Evolutionary conservation across 2,113 vertebrate genomes (phyloP), one percentile per base, ranked within the genome.

Genomic region (Malurus cyaneus): DNA sequence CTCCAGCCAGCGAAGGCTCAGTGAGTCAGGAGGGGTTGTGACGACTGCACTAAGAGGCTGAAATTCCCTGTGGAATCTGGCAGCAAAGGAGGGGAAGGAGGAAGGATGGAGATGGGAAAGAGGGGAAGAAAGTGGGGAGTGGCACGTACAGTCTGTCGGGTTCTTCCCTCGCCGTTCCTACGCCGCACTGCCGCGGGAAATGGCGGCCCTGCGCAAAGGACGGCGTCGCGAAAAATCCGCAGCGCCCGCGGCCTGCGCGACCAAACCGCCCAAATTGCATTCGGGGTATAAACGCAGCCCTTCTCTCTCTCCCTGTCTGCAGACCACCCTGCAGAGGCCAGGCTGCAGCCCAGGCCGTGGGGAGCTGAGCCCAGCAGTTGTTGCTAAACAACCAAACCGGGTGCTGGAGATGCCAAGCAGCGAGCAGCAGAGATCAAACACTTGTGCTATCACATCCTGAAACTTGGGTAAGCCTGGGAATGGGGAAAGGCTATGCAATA

Each of bases 321-420:
- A 92, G 93, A 29, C 21, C 73, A 41, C 61, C 21, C 12, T 28
- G 62, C 31, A 10, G 81, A 60, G 93, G 76, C 73, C 79, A 32
- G 79, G 84, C 71, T 91, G 50, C 73, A 78, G 73, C 94, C 18
- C 29, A 16, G 70, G 86, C 14, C 3, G 46, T 31, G 85, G 82
- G 70, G 64, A 66, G 89, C 93, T 56, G 91, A 96, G 88, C 83
- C 89, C 91, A 34, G 86, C 8, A 18, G 80, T 92, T 91, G 95
- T 96, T 96, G 97, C 96, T 92, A 90, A 96, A 94, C 89, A 88
- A 94, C 93, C 92, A 17, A 14, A 70, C 92, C 92, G 36, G 92
- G 41, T 8, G 34, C 86, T 76, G 19, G 85, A 64, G 79, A 80
- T 92, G 92, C 66, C 93, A 65, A 44, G 31, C 54, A 62, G 92